Percentiles rank a stretch among this genome's conserved stretches.
Evolutionary conservation across 2,797 vertebrate species (phyloP).

Genomic region (Triplophysa bombifrons): DNA sequence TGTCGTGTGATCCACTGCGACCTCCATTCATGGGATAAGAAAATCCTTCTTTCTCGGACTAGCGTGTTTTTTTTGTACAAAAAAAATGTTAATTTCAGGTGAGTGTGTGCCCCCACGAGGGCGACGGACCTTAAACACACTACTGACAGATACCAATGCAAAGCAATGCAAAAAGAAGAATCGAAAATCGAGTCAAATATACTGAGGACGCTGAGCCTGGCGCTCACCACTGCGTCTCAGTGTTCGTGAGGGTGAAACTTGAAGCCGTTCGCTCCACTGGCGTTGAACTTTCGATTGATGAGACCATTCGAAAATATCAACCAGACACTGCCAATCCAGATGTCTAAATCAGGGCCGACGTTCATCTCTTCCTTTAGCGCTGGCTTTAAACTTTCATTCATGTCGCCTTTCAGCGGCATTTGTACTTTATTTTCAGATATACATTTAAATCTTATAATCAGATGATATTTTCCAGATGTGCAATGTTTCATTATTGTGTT

Average conservation of each 20-base stretch:
- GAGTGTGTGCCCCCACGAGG: constrained; percentile 58
- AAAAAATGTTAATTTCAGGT: constrained; percentile 61
- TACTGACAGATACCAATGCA: constrained; percentile 92
- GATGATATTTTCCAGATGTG: constrained; percentile 49
- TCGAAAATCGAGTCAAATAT: constrained; percentile 27
- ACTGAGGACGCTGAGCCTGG: constrained; percentile 57
- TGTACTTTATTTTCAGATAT: constrained; percentile 47
- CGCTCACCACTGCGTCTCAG: constrained; percentile 52
- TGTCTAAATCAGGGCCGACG: constrained; percentile 44
- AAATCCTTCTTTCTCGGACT: constrained; percentile 15
- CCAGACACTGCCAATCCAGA: constrained; percentile 55
- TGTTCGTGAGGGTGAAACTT: constrained; percentile 51
- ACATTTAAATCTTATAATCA: constrained; percentile 44
- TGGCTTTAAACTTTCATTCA: constrained; percentile 17
- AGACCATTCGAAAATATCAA: constrained; percentile 67
- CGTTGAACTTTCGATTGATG: constrained; percentile 64
- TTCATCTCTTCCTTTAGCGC: constrained; percentile 46
- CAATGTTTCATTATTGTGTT: constrained; percentile 47
- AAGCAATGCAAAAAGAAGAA: constrained; percentile 82
- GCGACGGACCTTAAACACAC: constrained; percentile 69
- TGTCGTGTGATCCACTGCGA: constrained; percentile 82
- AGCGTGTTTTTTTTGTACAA: constrained; percentile 38
- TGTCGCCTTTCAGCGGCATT: constrained; percentile 1
- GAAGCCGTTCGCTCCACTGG: constrained; percentile 56
- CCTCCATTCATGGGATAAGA: constrained; percentile 23